Evolutionary conservation across 2,888 invertebrate genomes (phyloP), one percentile per base, ranked within the genome.

Genomic region (Dyspetes luteomarginatus): DNA sequence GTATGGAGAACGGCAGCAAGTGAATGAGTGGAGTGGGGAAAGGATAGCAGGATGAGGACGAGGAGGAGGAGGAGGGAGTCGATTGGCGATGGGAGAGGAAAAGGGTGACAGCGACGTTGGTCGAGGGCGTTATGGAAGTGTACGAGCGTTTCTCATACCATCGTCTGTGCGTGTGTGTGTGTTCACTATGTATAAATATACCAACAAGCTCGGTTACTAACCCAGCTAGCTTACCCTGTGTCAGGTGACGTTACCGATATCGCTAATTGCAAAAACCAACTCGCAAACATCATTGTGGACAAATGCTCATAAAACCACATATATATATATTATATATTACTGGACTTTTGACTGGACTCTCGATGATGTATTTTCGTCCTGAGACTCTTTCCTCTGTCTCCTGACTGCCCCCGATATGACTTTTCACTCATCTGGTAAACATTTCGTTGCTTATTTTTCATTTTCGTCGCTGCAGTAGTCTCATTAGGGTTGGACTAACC

Each of bases 211-310:
- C 58, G 60, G 64, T 30, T 48, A 69, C 64, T 19, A 17, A 65
- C 41, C 65, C 52, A 56, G 62, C 28, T 74, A 76, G 73, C 74
- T 78, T 67, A 73, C 82, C 81, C 79, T 83, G 85, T 85, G 88
- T 84, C 83, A 85, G 86, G 85, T 85, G 85, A 87, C 87, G 84
- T 83, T 76, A 85, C 85, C 88, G 89, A 89, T 89, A 89, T 89
- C 86, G 85, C 88, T 89, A 89, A 89, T 89, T 89, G 88, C 89
- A 88, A 89, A 89, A 88, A 88, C 87, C 85, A 84, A 83, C 85
- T 81, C 77, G 73, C 81, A 80, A 83, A 83, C 81, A 83, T 82
- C 82, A 55, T 73, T 30, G 65, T 56, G 45, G 28, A 19, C 28
- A 58, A 50, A 24, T 9, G 15, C 19, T 41, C 28, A n/a, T 28